Percentiles rank a stretch among this genome's conserved stretches.
These are phyloP conservation scores for Lymantria dispar DNA, from an alignment of 2,888 invertebrate genomes.

Conservation along the genomic window DNA sequence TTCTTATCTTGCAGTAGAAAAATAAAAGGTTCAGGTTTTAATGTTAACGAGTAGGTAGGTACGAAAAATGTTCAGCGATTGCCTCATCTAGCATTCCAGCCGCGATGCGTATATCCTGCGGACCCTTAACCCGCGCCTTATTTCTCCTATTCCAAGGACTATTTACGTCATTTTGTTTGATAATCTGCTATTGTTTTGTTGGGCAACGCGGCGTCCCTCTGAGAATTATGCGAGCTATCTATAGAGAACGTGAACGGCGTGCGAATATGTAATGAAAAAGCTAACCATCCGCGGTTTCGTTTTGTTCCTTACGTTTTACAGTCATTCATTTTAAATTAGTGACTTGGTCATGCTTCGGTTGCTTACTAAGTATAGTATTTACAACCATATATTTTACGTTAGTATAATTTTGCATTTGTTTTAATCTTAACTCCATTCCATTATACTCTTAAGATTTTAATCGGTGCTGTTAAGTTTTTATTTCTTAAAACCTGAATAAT, in stretches of 20 bases:
- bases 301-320: constrained; percentile 20
- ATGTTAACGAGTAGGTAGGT: constrained; percentile 36
- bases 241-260: constrained; percentile 71
- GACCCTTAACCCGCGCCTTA: constrained; percentile 75
- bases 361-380: no score
- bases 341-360: not conserved
- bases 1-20: not conserved
- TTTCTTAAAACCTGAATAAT: no score
- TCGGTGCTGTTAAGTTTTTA: no score
- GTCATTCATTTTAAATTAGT: constrained; percentile 10
- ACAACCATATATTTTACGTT: no score
- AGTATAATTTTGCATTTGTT: no score
- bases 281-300: constrained; percentile 16
- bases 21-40: constrained; percentile 20
- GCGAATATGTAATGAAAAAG: constrained; percentile 66
- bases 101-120: constrained; percentile 69
- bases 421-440: no score
- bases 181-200: constrained; percentile 79
- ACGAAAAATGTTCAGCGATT: constrained; percentile 42
- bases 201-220: constrained; percentile 66
- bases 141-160: constrained; percentile 71
- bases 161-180: constrained; percentile 80
- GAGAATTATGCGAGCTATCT: constrained; percentile 79
- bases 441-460: no score
- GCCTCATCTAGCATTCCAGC: constrained; percentile 76